These are phyloP conservation scores for Sebastes aleutianus DNA, from an alignment of 2,797 vertebrate genomes.

Conservation along the genomic window DNA sequence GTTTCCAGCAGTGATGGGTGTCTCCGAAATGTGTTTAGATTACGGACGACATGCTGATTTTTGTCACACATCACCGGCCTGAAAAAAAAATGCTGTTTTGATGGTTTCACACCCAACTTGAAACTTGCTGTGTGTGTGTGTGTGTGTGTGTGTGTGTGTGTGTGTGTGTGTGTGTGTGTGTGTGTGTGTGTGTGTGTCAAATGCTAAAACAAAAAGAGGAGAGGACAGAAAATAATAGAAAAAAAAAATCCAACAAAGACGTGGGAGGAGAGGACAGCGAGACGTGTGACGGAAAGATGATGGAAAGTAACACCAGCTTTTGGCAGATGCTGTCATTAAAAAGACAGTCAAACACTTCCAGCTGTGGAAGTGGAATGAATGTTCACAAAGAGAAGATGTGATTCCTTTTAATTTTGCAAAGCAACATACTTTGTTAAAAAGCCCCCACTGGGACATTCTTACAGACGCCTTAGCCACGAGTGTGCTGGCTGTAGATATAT, in stretches of 20 bases:
- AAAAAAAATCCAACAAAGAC: background rate
- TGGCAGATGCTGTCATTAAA: slow-evolving; percentile 24
- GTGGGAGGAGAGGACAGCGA: slow-evolving; percentile 9
- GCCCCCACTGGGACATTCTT: background rate
- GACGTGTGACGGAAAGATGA: background rate
- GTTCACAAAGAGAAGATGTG: slow-evolving; percentile 19
- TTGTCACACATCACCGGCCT: background rate
- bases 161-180: background rate
- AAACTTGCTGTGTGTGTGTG: background rate
- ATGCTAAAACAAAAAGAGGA: background rate
- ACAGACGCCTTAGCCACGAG: background rate
- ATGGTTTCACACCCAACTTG: background rate
- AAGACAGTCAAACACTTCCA: slow-evolving; percentile 28
- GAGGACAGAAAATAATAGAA: background rate
- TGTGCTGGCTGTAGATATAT: background rate
- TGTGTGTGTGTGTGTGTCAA: background rate
- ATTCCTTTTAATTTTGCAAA: slow-evolving; percentile 28
- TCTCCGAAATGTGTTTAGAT: background rate
- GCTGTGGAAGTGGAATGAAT: slow-evolving; percentile 9
- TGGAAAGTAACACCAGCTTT: background rate
- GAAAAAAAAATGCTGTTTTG: background rate
- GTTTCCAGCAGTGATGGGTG: background rate
- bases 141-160: background rate
- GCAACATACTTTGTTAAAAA: slow-evolving; percentile 20
- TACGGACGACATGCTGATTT: background rate